A percentile compares a stretch with the other conserved stretches of the same genome.
Evolutionary conservation across 2,888 invertebrate species (phyloP).

Genomic region (Pemphredon lugubris): DNA sequence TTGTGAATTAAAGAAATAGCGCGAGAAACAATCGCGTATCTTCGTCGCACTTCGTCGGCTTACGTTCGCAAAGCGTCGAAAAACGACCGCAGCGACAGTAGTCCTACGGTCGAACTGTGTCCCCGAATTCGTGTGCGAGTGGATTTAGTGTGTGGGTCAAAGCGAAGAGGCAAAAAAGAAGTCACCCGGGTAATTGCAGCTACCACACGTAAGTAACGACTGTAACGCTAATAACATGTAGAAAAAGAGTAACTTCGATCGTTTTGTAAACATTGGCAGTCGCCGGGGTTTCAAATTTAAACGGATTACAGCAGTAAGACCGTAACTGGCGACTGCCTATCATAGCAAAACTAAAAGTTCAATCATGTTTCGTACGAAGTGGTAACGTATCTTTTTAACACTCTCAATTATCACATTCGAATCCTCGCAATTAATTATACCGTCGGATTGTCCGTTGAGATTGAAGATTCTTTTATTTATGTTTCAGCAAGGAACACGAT

Average conservation of each 20-base stretch:
- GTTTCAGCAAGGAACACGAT: conserved; percentile 79
- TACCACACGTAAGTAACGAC: conserved; percentile 57
- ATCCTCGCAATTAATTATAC: background rate
- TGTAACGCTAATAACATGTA: conserved; percentile 33
- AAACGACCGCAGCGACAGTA: conserved; percentile 48
- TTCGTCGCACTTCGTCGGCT: conserved; percentile 29
- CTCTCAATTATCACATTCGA: background rate
- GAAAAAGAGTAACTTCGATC: conserved; percentile 37
- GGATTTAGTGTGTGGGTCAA: conserved; percentile 57
- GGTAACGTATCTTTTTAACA: conserved; percentile 67
- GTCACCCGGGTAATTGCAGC: conserved; percentile 63
- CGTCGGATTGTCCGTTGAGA: background rate
- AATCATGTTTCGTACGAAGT: conserved; percentile 76
- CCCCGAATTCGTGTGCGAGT: conserved; percentile 55
- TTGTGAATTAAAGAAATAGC: conserved; percentile 6
- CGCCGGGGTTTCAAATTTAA: conserved; percentile 29
- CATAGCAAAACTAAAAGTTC: conserved; percentile 35
- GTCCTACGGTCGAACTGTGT: conserved; percentile 54
- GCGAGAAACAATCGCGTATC: conserved; percentile 21
- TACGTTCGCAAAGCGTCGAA: conserved; percentile 37
- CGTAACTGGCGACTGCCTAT: conserved; percentile 34
- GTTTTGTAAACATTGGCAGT: conserved; percentile 11
- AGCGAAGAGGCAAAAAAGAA: conserved; percentile 69
- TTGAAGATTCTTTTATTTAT: conserved; percentile 9
- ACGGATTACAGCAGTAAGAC: conserved; percentile 45